A percentile compares a stretch with the other conserved stretches of the same genome.
Evolutionary conservation across 2,888 invertebrate species (phyloP).

Genomic region (Aleiodes testaceus): DNA sequence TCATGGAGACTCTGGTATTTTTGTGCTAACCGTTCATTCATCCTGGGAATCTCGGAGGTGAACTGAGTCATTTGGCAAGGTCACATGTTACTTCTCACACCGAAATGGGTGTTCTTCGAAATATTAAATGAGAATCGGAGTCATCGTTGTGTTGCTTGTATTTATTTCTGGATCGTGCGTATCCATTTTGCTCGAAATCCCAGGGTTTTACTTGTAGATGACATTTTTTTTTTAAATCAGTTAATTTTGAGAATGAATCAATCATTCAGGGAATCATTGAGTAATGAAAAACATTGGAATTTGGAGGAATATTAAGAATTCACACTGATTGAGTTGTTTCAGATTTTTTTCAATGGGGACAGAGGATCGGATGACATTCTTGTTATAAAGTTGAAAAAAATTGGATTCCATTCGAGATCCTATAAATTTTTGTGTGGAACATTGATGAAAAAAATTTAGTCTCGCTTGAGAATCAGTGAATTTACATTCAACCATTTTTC

Average conservation of each 20-base stretch:
- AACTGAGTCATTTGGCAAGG: constrained; percentile 58
- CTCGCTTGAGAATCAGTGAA: constrained; percentile 9
- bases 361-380: background rate
- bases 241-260: constrained; percentile 16
- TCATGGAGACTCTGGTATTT: constrained; percentile 10
- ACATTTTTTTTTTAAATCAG: background rate
- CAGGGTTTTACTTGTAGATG: background rate
- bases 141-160: constrained; percentile 7
- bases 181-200: background rate
- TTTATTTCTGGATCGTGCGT: constrained; percentile 11
- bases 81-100: constrained; percentile 24
- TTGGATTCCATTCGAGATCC: background rate
- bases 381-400: background rate
- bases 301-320: background rate
- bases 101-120: constrained; percentile 8
- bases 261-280: background rate
- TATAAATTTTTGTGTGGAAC: background rate
- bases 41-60: constrained; percentile 53
- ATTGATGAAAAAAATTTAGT: too few relatives aligned
- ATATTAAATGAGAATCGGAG: constrained; percentile 32
- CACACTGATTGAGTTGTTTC: background rate
- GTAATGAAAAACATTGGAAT: background rate
- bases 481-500: constrained; percentile 26
- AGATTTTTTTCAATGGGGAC: background rate
- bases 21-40: constrained; percentile 54